Evolutionary conservation across 2,888 invertebrate species (phyloP).

Genomic region (Ptycholaimellus sp.): DNA sequence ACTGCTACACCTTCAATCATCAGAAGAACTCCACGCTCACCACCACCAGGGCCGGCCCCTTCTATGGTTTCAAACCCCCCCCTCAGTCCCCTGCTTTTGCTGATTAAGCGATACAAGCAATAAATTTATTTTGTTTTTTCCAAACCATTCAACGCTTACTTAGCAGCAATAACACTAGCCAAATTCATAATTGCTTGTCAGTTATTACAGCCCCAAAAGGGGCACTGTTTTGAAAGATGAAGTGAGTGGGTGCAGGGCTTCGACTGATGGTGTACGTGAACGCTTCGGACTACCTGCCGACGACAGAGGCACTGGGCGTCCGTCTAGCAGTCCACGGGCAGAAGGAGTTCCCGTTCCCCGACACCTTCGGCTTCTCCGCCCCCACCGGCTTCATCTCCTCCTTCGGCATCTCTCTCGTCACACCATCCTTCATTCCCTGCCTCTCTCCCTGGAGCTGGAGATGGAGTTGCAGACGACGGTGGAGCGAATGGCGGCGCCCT

Average conservation of each 20-base stretch:
- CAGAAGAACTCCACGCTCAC: conserved; percentile 10
- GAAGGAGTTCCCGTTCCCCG: conserved; percentile 19
- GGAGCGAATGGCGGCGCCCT: conserved; percentile 19
- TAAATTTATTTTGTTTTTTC: too few species aligned
- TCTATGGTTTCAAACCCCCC: conserved; percentile 19
- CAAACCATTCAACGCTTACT: too few species aligned
- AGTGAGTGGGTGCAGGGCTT: conserved; percentile 11
- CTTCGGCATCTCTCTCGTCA: conserved; percentile 12
- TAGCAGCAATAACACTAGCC: too few species aligned
- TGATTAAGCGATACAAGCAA: too few species aligned
- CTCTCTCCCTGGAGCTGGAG: too few species aligned
- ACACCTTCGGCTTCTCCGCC: conserved; percentile 23
- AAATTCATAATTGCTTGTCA: too few species aligned
- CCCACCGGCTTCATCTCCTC: conserved; percentile 25
- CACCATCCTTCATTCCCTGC: too few species aligned
- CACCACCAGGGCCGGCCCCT: conserved; percentile 19
- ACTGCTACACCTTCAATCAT: conserved; percentile 22
- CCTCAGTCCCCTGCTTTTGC: too few species aligned
- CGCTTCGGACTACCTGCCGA: conserved; percentile 21
- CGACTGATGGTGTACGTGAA: conserved; percentile 21
- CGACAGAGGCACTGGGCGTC: conserved; percentile 18
- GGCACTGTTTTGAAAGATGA: too few species aligned
- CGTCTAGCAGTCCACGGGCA: conserved; percentile 13
- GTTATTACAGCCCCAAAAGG: too few species aligned
- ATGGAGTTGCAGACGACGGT: conserved; percentile 21